Percentiles rank a stretch among this genome's conserved stretches.
These are phyloP conservation scores for Pemphredon lugubris DNA, from an alignment of 2,888 invertebrate genomes.

Conservation along the genomic window DNA sequence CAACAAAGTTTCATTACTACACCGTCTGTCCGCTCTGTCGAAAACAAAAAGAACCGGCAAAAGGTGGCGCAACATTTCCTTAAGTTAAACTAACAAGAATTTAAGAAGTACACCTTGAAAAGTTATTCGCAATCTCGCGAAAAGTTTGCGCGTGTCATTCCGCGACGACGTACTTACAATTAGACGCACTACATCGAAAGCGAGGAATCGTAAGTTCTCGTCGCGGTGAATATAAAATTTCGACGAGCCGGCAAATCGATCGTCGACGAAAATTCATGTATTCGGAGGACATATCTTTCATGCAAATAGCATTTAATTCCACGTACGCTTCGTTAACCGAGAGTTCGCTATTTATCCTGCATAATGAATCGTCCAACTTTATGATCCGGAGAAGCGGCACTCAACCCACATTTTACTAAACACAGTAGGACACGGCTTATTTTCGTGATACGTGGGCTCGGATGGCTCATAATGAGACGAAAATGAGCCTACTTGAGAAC, in stretches of 20 bases:
- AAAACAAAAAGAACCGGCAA: no score
- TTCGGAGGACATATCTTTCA: slow-evolving; percentile 11
- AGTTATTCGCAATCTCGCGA: not conserved
- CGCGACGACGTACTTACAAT: no score
- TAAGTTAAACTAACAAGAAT: not conserved
- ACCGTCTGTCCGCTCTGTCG: no score
- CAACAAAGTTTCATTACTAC: no score
- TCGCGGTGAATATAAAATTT: slow-evolving; percentile 10
- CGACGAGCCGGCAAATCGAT: slow-evolving; percentile 24
- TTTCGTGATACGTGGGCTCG: no score
- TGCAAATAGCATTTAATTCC: slow-evolving; percentile 24
- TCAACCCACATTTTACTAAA: not conserved
- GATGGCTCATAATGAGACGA: no score
- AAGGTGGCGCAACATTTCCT: no score
- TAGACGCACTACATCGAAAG: no score
- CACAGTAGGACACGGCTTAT: no score
- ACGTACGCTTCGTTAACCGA: slow-evolving; percentile 10
- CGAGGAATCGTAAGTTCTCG: no score
- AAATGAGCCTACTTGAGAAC: no score
- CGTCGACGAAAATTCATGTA: slow-evolving; percentile 4
- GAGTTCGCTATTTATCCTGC: slow-evolving; percentile 7
- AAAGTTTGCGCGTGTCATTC: no score
- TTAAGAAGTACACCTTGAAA: not conserved
- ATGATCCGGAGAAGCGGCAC: slow-evolving; percentile 14
- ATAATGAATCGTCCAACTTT: slow-evolving; percentile 21